Evolutionary conservation across 2,797 vertebrate species (phyloP), one percentile per base, ranked within the genome.

Genomic region (Podarcis lilfordi): DNA sequence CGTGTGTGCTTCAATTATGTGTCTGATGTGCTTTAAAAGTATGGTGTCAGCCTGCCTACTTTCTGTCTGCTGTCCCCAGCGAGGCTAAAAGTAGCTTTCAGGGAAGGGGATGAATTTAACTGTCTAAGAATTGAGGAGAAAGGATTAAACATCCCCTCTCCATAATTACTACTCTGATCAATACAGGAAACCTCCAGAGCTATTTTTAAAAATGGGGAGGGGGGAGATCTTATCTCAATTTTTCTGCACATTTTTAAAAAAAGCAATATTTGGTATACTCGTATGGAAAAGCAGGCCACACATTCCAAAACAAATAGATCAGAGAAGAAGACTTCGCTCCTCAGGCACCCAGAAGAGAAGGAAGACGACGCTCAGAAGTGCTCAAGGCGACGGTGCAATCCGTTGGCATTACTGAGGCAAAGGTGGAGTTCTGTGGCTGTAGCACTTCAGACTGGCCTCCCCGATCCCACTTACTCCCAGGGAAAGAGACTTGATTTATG

Each of bases 401-500:
- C 23, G 45, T 17, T 1, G 6, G 32, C 59, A 21, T 15, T 55
- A 19, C 25, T n/a, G 9, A 69, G 17, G 61, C 43, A 21, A 84
- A 40, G 45, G 27, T 72, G 27, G 64, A 27, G 40, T 32, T 66
- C 40, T 4, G 27, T 59, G 29, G 29, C 37, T 84, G 66, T 8
- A 84, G 76, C 1, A 25, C 43, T 82, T 40, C 76, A 66, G 27
- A 25, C 4, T 25, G 45, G 81, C 82, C 82, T 88, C 21, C 59
- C 21, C 2, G 17, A 61, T 61, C 19, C 59, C 21, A 7, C 59
- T 61, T 19, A 61, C 19, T 61, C 25, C n/a, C 68, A 71, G 27
- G 68, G 68, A 71, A 71, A 71, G n/a, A 29, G 69, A 13, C 69
- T 71, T 71, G n/a, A 71, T 71, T 89, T 89, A 89, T 35, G 17